Evolutionary conservation across 2,113 vertebrate genomes (phyloP).

Genomic region (Caranx ignobilis): DNA sequence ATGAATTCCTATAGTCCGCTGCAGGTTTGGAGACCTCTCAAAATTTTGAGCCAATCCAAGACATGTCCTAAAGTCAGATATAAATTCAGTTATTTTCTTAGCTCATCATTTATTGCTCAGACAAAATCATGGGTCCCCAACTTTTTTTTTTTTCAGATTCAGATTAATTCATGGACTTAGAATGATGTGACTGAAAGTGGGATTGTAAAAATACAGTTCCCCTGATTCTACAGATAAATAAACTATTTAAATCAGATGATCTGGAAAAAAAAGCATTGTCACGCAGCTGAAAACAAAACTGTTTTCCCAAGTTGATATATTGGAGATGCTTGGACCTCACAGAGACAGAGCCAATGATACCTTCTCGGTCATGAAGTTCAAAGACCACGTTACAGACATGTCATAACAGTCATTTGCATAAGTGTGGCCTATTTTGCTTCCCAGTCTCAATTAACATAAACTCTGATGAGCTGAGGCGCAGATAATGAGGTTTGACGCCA

Average conservation of each 20-base stretch:
- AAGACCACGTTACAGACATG: constrained; percentile 1
- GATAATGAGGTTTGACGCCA: constrained; percentile 31
- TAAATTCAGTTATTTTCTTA: constrained; percentile 44
- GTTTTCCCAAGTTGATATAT: not conserved
- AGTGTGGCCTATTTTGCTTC: constrained; percentile 9
- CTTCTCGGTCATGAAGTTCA: not conserved
- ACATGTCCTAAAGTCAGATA: constrained; percentile 47
- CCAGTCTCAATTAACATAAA: constrained; percentile 1
- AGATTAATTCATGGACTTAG: not conserved
- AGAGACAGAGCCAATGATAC: not conserved
- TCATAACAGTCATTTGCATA: not conserved
- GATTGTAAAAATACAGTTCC: not conserved
- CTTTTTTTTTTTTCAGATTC: not conserved
- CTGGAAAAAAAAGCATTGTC: not conserved
- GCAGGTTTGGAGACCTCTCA: constrained; percentile 31
- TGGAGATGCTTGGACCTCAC: not conserved
- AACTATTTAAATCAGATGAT: too few species aligned
- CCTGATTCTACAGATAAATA: too few species aligned
- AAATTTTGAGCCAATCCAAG: constrained; percentile 48
- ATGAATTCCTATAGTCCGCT: constrained; percentile 26
- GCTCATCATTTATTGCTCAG: not conserved
- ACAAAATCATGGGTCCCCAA: not conserved
- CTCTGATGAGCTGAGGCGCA: constrained; percentile 20
- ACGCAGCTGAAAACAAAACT: not conserved
- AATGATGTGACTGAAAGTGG: not conserved